Conservation (phyloP, 2,888 invertebrate species). For the Eledone cirrhosa region DNA sequence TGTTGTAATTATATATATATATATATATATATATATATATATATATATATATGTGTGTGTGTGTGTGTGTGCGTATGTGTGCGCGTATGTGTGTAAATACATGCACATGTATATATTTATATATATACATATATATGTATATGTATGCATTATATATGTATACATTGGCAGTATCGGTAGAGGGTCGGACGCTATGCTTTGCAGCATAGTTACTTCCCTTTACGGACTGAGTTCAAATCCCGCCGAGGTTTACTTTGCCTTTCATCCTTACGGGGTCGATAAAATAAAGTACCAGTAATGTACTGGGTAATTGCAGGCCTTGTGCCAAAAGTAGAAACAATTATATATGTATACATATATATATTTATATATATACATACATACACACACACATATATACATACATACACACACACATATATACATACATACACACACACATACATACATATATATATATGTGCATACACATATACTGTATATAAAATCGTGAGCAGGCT, state of each 20-base stretch:
- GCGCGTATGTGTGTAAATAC: neutral
- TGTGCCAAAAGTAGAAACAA: too few species aligned
- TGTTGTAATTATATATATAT: neutral
- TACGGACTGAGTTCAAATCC: too few species aligned
- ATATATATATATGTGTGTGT: neutral
- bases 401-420: neutral
- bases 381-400: neutral
- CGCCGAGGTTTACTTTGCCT: too few species aligned
- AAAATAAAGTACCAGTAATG: too few species aligned
- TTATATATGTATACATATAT: too few species aligned
- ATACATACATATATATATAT: neutral
- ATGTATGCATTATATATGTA: neutral
- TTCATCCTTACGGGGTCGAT: too few species aligned
- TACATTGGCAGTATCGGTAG: too few species aligned
- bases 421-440: neutral
- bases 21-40: neutral
- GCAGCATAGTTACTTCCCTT: too few species aligned
- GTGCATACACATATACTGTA: neutral
- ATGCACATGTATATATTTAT: neutral
- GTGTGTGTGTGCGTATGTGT: neutral
- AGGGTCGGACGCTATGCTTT: too few species aligned
- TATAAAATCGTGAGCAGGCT: too few species aligned
- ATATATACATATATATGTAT: neutral
- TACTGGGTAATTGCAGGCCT: too few species aligned
- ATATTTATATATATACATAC: neutral